Percentiles rank a stretch among this genome's conserved stretches.
phyloP scores from a whole-genome alignment of 2,113 vertebrate genomes.

The Centropus bengalensis region DNA sequence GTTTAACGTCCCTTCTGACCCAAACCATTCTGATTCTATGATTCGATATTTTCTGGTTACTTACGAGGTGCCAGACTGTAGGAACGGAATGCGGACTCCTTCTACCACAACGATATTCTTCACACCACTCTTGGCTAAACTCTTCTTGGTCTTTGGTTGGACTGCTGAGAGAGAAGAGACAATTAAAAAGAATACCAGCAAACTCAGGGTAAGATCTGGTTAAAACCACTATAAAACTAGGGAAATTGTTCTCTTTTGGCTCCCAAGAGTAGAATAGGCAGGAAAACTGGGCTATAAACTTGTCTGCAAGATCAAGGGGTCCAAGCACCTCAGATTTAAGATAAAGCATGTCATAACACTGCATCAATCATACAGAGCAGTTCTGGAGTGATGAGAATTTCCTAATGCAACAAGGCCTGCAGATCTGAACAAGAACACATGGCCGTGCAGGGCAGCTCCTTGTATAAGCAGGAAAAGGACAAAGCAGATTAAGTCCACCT shows the following conservation, averaged over 20 bases:
- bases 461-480: background rate
- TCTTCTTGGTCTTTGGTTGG: slow-evolving; percentile 90
- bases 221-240: background rate
- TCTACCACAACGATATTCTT: slow-evolving; percentile 95
- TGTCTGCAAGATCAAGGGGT: background rate
- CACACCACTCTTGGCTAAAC: slow-evolving; percentile 82
- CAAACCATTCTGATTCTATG: too few relatives aligned
- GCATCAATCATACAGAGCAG: accelerated
- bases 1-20: too few relatives aligned
- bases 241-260: background rate
- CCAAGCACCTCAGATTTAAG: background rate
- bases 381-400: background rate
- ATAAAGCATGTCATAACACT: background rate
- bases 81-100: slow-evolving; percentile 92
- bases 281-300: background rate
- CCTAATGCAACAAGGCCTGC: background rate
- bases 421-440: background rate
- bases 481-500: background rate
- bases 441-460: background rate
- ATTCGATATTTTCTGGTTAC: slow-evolving; percentile 31
- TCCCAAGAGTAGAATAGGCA: accelerated
- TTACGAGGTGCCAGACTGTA: slow-evolving; percentile 91
- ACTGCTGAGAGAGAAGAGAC: slow-evolving; percentile 60
- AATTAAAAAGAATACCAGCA: background rate
- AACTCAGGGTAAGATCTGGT: background rate